Base-by-base conservation (phyloP, 2,113 vertebrate genomes). In the Leiothrix lutea region DNA sequence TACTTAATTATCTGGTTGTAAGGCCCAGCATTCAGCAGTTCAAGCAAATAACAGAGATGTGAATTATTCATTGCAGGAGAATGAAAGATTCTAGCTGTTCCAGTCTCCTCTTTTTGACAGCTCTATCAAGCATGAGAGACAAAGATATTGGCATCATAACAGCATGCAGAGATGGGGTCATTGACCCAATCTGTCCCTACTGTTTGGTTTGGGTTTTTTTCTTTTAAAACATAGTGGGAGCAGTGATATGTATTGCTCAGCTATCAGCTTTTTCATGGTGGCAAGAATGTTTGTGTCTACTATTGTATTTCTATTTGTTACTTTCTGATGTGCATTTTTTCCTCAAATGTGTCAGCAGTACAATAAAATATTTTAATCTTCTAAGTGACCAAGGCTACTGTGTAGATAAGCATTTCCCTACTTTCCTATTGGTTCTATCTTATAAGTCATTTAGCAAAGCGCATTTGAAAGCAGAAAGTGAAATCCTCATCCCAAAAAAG, bases 61-160 rank as follows among this genome's bases (percentile, higher is more conserved):
- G 83, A 94, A 96, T 94, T 94, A 86, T 78, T 94, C 83, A 86
- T 91, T 91, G 31, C 12, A 8, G 20, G 40, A 69, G 45, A 74
- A 80, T 45, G 50, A 81, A 93, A 28, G 72, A 54, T 57, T 77
- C 33, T 23, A 45, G 64, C 83, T 79, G 7, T 70, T 81, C 16
- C 2, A 4, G 14, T 78, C 44, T 71, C 20, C 31, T 92, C 42
- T 67, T 78, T 65, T 86, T 92, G 85, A 88, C 56, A 70, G 36
- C 53, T 29, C 62, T 79, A 61, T 80, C 62, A 82, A 50, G 67
- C 28, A 54, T 40, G 42, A 83, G 42, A 23, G 4, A 53, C 71
- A 77, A 45, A 88, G 42, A n/a, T 71, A 92, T 18, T 33, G 11
- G 74, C 80, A 67, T 44, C 18, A 3, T 60, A 72, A 61, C 40